A percentile compares a stretch with the other conserved stretches of the same genome.
Conservation (phyloP, 2,888 invertebrate species). For the Dolichomitus sp. region DNA sequence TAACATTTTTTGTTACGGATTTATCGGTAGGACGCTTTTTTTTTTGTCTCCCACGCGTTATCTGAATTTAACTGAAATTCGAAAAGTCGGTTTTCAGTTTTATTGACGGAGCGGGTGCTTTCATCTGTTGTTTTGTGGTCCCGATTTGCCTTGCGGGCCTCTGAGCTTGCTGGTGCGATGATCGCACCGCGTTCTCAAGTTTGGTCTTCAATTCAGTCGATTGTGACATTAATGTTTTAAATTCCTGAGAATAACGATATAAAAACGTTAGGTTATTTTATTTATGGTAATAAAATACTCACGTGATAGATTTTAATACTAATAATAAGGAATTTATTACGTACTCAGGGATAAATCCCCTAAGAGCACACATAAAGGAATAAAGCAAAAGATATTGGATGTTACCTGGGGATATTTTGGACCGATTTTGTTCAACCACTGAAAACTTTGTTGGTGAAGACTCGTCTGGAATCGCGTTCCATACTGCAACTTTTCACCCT, state of each 20-base stretch:
- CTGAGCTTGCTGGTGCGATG: conserved; percentile 88
- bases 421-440: conserved; percentile 96
- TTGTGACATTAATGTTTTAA: conserved; percentile 96
- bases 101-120: conserved; percentile 90
- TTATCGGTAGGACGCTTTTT: conserved; percentile 23
- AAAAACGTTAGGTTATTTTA: conserved; percentile 1
- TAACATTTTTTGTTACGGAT: conserved; percentile 41
- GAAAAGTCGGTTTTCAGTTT: conserved; percentile 98
- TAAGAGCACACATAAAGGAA: no score
- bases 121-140: conserved; percentile 81
- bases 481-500: conserved; percentile 89
- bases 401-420: conserved; percentile 95
- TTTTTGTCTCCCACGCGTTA: background rate
- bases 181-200: conserved; percentile 94
- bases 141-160: conserved; percentile 85
- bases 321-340: no score
- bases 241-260: conserved; percentile 89
- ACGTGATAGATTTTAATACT: no score
- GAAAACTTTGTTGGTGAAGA: conserved; percentile 96
- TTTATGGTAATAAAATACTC: background rate
- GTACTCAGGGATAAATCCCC: no score
- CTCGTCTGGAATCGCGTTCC: conserved; percentile 89
- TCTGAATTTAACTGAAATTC: conserved; percentile 91
- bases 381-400: background rate
- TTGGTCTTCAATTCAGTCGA: conserved; percentile 93